Base-by-base conservation (phyloP, 92 coral and sea anemone species). In the Zoanthus sociatus region DNA sequence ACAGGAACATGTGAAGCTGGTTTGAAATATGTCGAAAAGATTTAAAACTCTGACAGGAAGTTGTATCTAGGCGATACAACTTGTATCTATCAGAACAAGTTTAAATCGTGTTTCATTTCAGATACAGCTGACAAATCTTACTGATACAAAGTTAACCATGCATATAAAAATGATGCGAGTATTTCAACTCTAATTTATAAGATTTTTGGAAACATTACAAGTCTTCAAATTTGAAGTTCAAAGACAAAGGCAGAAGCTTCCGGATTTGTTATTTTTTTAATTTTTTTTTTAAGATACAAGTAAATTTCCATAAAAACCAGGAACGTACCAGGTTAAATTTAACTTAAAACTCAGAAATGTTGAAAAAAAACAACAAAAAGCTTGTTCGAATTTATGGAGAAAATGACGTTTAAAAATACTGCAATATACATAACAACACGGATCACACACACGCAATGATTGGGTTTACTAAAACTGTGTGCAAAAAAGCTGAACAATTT, bases 141-240 rank as follows among this genome's bases (percentile, higher is more conserved):
- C 85, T 31, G 47, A 9, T 13, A 75, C 3, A 81, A 81, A 81
- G 20, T 15, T 74, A 58, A 67, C 85, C 85, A 81, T 50, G 85
- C 85, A 81, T 45, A 81, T 30, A 30, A 69, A 69, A 26, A 67
- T 26, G 11, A 81, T 21, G 55, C 18, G 9, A 20, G 42, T 21
- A 46, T 46, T n/a, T 63, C 69, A 2, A 63, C 69, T 44, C 51
- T 37, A 51, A 61, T 33, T 33, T 72, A 78, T 58, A 18, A 32
- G 56, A 63, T 63, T 69, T 26, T 42, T 21, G 63, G 76, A 81
- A 81, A 81, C 85, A 64, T 48, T 81, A 81, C 85, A 81, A 81
- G 75, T 67, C 64, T 81, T 67, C 85, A 46, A 26, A 81, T 63
- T 32, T 7, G 20, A 17, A 63, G 26, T 63, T 17, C 21, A 17